Evolutionary conservation across 2,797 vertebrate genomes (phyloP).

Genomic region (Sitta carolinensis): DNA sequence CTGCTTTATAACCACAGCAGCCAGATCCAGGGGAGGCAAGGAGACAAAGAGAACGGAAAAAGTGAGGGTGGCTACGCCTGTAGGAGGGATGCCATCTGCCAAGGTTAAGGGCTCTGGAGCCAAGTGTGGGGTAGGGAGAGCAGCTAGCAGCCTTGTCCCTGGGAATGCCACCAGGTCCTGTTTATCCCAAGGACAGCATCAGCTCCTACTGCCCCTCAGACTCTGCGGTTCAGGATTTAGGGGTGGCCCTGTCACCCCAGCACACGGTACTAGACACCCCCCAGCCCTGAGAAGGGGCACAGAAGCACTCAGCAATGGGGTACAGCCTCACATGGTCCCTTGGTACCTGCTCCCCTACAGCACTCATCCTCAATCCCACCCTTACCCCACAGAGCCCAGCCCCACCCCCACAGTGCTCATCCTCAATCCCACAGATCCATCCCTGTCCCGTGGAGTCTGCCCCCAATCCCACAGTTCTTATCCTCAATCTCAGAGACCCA

Average conservation of each 20-base stretch:
- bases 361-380: background rate
- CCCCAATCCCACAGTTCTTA: background rate
- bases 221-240: background rate
- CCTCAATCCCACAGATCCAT: background rate
- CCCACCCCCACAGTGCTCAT: background rate
- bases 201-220: background rate
- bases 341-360: background rate
- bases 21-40: background rate
- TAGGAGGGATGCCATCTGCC: background rate
- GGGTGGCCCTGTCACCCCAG: background rate
- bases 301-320: background rate
- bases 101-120: accelerated
- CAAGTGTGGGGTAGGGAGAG: accelerated
- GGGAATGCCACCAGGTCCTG: background rate
- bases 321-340: background rate
- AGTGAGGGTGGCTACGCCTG: background rate
- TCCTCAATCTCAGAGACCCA: background rate
- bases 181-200: background rate
- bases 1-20: background rate
- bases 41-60: background rate
- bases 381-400: background rate
- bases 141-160: background rate
- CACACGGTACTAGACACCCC: accelerated
- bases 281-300: background rate
- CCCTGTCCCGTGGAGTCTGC: too few species aligned